phyloP scores from a whole-genome alignment of 2,113 vertebrate genomes.

The Elanus axillaris region DNA sequence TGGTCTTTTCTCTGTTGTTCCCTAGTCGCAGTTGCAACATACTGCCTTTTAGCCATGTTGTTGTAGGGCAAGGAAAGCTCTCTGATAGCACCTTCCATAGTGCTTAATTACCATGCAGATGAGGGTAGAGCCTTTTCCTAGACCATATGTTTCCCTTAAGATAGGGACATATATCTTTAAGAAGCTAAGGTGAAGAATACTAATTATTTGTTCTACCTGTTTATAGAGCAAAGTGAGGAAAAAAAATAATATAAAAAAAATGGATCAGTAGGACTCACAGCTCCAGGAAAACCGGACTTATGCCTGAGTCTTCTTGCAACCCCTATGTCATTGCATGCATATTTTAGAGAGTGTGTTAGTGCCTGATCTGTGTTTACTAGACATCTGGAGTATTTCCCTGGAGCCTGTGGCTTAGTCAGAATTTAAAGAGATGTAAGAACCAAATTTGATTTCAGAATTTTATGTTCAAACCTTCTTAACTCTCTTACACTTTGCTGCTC shows the following conservation, averaged over 20 bases:
- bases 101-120: not conserved
- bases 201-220: not conserved
- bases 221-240: not conserved
- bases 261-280: not conserved
- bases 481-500: not conserved
- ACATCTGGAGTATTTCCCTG: not conserved
- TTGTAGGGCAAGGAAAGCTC: not conserved
- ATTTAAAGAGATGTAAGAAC: not conserved
- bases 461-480: not conserved
- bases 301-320: not conserved
- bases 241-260: not conserved
- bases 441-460: not conserved
- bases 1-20: not conserved
- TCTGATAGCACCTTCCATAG: not conserved
- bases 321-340: not conserved
- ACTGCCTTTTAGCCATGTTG: not conserved
- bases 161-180: not conserved
- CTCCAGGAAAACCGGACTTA: not conserved
- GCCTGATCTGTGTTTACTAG: not conserved
- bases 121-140: not conserved
- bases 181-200: not conserved
- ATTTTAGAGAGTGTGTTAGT: not conserved
- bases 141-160: not conserved
- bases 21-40: accelerated
- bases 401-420: not conserved